phyloP scores from a whole-genome alignment of 1,140 invertebrate genomes.

The Gryllus bimaculatus region DNA sequence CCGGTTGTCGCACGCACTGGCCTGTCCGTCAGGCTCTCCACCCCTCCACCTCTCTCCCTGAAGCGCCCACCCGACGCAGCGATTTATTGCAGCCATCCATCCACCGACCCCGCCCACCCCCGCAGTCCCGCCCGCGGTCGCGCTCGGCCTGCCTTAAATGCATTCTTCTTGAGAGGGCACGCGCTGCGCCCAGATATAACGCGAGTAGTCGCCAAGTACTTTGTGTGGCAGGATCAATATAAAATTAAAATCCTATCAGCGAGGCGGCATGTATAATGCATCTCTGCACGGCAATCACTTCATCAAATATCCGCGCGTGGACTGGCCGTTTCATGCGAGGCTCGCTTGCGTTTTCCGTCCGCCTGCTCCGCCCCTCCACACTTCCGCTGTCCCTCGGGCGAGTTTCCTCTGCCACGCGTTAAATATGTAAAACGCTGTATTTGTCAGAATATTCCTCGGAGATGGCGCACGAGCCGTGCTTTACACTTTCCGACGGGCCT shows the following conservation, averaged over 20 bases:
- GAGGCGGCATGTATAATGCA: neutral
- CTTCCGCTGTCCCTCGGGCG: too few species aligned
- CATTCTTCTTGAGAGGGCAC: neutral
- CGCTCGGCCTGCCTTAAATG: neutral
- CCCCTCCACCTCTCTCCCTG: neutral
- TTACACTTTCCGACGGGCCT: too few species aligned
- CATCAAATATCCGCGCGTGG: neutral
- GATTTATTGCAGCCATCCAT: conserved; percentile 4
- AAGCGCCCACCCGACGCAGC: neutral
- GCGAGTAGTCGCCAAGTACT: neutral
- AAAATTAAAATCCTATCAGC: neutral
- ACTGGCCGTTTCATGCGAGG: neutral
- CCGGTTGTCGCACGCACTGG: too few species aligned
- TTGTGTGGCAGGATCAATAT: neutral
- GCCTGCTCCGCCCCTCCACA: too few species aligned
- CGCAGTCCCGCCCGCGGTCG: too few species aligned
- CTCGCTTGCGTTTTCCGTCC: too few species aligned
- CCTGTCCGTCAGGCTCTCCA: too few species aligned
- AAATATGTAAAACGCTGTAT: too few species aligned
- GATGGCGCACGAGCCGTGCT: too few species aligned
- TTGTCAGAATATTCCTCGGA: too few species aligned
- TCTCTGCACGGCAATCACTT: neutral
- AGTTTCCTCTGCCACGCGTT: too few species aligned
- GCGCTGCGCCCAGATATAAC: neutral
- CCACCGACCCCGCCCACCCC: too few species aligned